phyloP scores from a whole-genome alignment of 2,113 vertebrate genomes.

The Rostratula benghalensis region DNA sequence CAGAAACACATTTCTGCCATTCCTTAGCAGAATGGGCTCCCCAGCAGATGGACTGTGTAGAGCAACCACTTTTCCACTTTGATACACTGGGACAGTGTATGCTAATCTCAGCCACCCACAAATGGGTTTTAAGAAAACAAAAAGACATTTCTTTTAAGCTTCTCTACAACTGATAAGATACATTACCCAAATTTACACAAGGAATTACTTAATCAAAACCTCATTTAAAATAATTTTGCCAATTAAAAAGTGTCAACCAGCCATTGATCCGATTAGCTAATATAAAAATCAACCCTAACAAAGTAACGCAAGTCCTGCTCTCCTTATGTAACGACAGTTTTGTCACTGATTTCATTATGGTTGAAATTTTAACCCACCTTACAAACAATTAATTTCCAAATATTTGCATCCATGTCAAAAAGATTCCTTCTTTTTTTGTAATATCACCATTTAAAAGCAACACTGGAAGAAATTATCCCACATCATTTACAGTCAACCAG shows the following conservation, averaged over 20 bases:
- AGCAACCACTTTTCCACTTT: neutral
- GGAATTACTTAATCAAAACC: conserved; percentile 5
- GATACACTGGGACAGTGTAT: neutral
- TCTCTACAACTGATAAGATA: neutral
- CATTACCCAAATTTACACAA: neutral
- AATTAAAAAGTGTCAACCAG: neutral
- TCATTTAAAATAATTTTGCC: neutral
- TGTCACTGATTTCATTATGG: neutral
- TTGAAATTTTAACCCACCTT: neutral
- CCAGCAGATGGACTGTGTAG: neutral
- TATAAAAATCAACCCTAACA: neutral
- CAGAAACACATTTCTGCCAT: neutral
- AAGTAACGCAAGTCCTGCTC: neutral
- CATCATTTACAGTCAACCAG: neutral
- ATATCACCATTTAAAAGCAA: neutral
- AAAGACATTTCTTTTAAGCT: neutral
- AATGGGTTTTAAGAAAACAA: neutral
- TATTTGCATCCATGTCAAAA: neutral
- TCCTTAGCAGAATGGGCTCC: neutral
- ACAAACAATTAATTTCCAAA: neutral
- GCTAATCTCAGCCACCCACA: neutral
- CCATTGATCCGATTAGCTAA: neutral
- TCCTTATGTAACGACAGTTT: neutral
- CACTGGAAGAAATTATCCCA: neutral
- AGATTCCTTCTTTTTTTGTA: neutral